Conservation (phyloP, 2,113 vertebrate species). For the Vidua chalybeata region DNA sequence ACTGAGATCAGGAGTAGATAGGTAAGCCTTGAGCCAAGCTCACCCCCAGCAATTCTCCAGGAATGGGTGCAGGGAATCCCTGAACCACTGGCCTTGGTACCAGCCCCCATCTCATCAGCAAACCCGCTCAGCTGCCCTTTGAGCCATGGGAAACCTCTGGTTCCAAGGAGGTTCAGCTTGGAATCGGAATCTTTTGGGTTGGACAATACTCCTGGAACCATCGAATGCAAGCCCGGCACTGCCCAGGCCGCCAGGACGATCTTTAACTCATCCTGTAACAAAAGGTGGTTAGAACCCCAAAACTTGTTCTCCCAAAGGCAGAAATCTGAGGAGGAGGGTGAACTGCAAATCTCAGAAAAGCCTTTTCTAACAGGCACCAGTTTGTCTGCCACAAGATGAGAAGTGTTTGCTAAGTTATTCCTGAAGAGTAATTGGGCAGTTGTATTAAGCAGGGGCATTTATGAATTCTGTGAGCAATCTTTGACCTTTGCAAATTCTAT, state of each 20-base stretch:
- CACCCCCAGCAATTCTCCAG: accelerated
- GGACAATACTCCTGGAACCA: neutral
- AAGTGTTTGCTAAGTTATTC: neutral
- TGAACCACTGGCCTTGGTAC: neutral
- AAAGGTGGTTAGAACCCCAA: neutral
- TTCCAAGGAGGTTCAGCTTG: neutral
- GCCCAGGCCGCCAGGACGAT: neutral
- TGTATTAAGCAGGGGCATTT: neutral
- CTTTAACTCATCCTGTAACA: neutral
- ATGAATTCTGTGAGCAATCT: slow-evolving; percentile 17
- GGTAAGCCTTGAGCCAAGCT: accelerated
- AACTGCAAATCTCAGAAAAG: neutral
- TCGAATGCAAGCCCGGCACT: accelerated
- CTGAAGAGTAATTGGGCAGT: neutral
- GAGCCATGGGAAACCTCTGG: accelerated
- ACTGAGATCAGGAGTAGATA: accelerated
- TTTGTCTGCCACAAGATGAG: neutral
- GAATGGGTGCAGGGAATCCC: neutral
- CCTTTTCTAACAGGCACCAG: neutral
- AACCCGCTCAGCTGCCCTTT: neutral
- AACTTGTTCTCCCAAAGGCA: neutral
- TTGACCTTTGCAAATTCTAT: slow-evolving; percentile 36
- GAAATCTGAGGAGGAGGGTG: neutral
- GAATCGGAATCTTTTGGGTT: no score
- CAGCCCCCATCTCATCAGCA: accelerated